These are phyloP conservation scores for Drosophila prolongata DNA, from an alignment of 2,888 invertebrate species.

Conservation along the genomic window DNA sequence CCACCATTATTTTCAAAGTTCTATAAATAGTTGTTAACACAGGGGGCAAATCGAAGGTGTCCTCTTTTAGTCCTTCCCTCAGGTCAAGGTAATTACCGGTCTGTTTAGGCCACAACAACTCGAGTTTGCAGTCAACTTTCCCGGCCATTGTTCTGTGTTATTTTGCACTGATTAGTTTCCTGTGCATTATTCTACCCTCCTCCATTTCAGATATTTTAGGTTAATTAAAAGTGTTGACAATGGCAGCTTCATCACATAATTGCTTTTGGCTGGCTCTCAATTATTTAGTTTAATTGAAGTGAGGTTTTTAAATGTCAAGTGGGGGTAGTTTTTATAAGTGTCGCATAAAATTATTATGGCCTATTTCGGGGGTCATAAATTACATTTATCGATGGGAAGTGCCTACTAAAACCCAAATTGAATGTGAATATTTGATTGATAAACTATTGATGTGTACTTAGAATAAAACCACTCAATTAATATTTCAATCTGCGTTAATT, in stretches of 20 bases:
- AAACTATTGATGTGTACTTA: neutral
- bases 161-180: constrained; percentile 29
- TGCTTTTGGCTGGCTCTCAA: constrained; percentile 17
- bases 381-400: constrained; percentile 21
- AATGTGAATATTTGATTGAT: constrained; percentile 20
- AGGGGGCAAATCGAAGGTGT: neutral
- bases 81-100: constrained; percentile 60
- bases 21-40: neutral
- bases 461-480: neutral
- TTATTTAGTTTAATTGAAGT: constrained; percentile 26
- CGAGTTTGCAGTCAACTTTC: constrained; percentile 15
- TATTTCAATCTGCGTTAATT: constrained; percentile 24
- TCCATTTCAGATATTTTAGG: constrained; percentile 16
- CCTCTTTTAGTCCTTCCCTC: neutral
- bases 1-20: too few relatives aligned
- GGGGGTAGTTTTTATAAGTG: neutral
- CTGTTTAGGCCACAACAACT: constrained; percentile 13
- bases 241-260: constrained; percentile 29
- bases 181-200: neutral
- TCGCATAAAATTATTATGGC: constrained; percentile 19
- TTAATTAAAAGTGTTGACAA: constrained; percentile 41
- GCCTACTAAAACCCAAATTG: constrained; percentile 23
- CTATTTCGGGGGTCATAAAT: constrained; percentile 7
- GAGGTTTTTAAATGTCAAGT: neutral
- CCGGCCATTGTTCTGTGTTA: constrained; percentile 24